Evolutionary conservation across 2,888 invertebrate species (phyloP), one percentile per base, ranked within the genome.

Genomic region (Dicycla oo): DNA sequence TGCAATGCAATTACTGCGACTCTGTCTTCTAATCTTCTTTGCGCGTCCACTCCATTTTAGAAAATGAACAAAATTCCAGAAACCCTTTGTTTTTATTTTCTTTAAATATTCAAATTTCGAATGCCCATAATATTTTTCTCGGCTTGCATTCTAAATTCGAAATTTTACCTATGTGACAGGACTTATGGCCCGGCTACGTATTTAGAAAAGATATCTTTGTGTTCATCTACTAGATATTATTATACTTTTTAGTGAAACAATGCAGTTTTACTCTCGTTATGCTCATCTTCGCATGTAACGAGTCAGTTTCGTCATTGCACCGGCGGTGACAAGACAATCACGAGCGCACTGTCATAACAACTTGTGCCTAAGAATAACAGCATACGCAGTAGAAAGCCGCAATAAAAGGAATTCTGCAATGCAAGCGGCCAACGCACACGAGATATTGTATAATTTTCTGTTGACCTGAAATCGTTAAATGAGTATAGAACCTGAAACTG

Each of bases 231-330:
- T 68, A 81, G 75, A 81, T 80, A 81, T 82, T 73, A 18, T 73
- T 51, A 20, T 80, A 34, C 2, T 85, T 87, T 78, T 79, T 75
- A 77, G 78, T 82, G 72, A 70, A 81, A 83, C 81, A 80, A 80
- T 82, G 75, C 73, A 69, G 78, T 83, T 78, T 84, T 80, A 81
- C 78, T 84, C 69, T 71, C 73, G 67, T 71, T 60, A 54, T 86
- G 86, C 83, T 89, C 87, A 88, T 87, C 83, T 86, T 81, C 61
- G 84, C 87, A 84, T 87, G 82, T 86, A 87, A 87, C 86, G 80
- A 88, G 81, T 82, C 73, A 66, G 75, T 84, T 88, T 89, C 84
- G 82, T 88, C 81, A 86, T 79, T 77, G 74, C 69, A n/a, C 81
- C 84, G 73, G 67, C 83, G 78, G 70, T 83, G 85, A 87, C 84